phyloP scores from a whole-genome alignment of 1,140 invertebrate species.

The Dendroctonus ponderosae region DNA sequence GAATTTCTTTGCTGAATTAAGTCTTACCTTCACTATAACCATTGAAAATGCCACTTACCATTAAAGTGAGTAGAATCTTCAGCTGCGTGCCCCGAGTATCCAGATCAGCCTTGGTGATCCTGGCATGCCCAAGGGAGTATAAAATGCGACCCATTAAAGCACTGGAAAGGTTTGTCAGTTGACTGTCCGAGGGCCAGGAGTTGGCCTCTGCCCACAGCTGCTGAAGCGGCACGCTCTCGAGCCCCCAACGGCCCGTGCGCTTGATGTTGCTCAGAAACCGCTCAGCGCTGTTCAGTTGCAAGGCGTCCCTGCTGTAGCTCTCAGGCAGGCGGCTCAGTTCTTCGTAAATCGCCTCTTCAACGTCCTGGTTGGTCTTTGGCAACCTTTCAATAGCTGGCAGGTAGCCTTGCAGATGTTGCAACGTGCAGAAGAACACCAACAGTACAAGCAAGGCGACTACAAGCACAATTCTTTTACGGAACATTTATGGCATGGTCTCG shows the following conservation, averaged over 20 bases:
- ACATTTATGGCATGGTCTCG: constrained; percentile 26
- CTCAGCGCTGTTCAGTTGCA: not conserved
- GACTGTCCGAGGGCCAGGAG: constrained; percentile 39
- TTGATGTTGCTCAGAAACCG: constrained; percentile 9
- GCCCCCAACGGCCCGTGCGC: not conserved
- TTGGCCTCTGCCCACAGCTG: constrained; percentile 41
- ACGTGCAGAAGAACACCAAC: constrained; percentile 29
- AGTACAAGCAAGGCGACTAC: constrained; percentile 21
- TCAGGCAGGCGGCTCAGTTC: constrained; percentile 4
- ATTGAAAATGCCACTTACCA: constrained; percentile 51
- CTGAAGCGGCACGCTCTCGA: constrained; percentile 19
- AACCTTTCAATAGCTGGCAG: constrained; percentile 17
- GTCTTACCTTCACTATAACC: not conserved
- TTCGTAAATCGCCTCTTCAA: constrained; percentile 14
- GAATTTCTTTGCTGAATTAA: not conserved
- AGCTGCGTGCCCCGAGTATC: constrained; percentile 83
- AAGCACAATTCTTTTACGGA: constrained; percentile 34
- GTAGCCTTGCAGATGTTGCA: constrained; percentile 24
- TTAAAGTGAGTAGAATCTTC: constrained; percentile 77
- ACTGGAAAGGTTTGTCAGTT: constrained; percentile 38
- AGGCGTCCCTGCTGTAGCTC: not conserved
- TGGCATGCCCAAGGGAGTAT: constrained; percentile 64
- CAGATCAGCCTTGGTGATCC: constrained; percentile 74
- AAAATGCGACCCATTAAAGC: constrained; percentile 65
- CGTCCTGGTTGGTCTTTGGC: constrained; percentile 2